Evolutionary conservation across 2,888 invertebrate species (phyloP).

Genomic region (Vandiemenella viatica): DNA sequence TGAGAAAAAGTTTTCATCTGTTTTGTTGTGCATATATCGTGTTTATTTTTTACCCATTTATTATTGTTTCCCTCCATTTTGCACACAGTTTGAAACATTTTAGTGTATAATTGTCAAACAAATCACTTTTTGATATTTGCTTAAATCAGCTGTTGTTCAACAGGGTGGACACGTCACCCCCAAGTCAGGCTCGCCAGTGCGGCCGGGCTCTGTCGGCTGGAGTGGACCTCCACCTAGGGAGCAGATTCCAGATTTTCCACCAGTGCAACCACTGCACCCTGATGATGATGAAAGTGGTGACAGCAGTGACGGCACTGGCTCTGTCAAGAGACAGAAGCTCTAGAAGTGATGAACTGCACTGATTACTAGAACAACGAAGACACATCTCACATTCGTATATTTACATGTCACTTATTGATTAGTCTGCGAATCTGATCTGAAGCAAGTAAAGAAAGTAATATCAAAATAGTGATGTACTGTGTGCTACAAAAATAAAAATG

Average conservation of each 20-base stretch:
- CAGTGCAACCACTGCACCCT: slow-evolving; percentile 15
- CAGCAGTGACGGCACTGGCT: slow-evolving; percentile 12
- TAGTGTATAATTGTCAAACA: too few relatives aligned
- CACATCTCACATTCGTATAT: neutral
- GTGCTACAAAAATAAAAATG: too few relatives aligned
- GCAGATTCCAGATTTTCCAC: slow-evolving; percentile 19
- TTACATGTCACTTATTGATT: neutral
- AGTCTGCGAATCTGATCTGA: neutral
- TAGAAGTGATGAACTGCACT: slow-evolving; percentile 13
- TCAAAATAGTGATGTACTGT: neutral
- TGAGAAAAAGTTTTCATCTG: too few relatives aligned
- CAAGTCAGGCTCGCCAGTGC: slow-evolving; percentile 13
- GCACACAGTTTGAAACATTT: too few relatives aligned
- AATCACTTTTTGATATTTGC: too few relatives aligned
- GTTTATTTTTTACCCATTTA: too few relatives aligned
- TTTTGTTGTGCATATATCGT: too few relatives aligned
- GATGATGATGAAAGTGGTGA: slow-evolving; percentile 16
- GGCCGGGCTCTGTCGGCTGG: slow-evolving; percentile 10
- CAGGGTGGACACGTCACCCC: slow-evolving; percentile 12
- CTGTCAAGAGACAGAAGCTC: slow-evolving; percentile 19
- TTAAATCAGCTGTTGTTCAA: neutral
- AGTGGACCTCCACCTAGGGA: slow-evolving; percentile 15
- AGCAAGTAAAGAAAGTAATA: neutral
- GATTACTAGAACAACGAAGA: neutral
- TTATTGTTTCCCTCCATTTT: too few relatives aligned